phyloP scores from a whole-genome alignment of 2,797 vertebrate species.

The Tokudaia tokunoshimensis region DNA sequence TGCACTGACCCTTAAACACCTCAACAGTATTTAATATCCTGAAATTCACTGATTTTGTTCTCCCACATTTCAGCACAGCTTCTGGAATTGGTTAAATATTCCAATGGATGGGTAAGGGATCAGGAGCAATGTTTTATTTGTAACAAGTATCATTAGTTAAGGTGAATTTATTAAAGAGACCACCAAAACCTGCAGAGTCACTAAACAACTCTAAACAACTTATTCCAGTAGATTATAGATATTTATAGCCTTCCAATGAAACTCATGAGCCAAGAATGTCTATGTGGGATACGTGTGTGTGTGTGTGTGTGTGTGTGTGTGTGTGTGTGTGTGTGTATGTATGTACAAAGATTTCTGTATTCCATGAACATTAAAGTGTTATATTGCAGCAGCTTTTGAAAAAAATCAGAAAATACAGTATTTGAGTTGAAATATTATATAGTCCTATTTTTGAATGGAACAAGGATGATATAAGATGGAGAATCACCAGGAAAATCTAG shows the following conservation, averaged over 20 bases:
- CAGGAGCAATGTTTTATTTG: conserved; percentile 29
- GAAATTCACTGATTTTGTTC: conserved; percentile 12
- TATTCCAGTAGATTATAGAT: conserved; percentile 20
- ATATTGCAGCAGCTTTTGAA: conserved; percentile 1
- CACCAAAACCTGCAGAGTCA: conserved; percentile 21
- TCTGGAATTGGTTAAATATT: conserved; percentile 32
- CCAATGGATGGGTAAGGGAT: conserved; percentile 36
- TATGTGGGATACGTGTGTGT: background rate
- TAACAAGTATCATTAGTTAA: conserved; percentile 61
- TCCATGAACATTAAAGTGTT: conserved; percentile 17
- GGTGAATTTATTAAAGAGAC: conserved; percentile 53
- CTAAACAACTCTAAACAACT: conserved; percentile 53
- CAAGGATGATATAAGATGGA: conserved; percentile 62
- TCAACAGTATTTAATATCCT: background rate
- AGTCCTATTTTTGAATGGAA: conserved; percentile 59
- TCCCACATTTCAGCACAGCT: conserved; percentile 24
- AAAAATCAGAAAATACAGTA: conserved; percentile 55
- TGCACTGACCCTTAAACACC: background rate
- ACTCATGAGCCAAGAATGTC: conserved; percentile 55
- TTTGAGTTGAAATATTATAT: conserved; percentile 68
- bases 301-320: too few species aligned
- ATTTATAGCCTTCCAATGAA: conserved; percentile 50
- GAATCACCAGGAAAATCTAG: conserved; percentile 35
- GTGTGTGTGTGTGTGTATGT: too few species aligned
- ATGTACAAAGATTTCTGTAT: conserved; percentile 2